A percentile compares a stretch with the other conserved stretches of the same genome.
phyloP scores from a whole-genome alignment of 1,140 invertebrate genomes.

The Anastrepha ludens region DNA sequence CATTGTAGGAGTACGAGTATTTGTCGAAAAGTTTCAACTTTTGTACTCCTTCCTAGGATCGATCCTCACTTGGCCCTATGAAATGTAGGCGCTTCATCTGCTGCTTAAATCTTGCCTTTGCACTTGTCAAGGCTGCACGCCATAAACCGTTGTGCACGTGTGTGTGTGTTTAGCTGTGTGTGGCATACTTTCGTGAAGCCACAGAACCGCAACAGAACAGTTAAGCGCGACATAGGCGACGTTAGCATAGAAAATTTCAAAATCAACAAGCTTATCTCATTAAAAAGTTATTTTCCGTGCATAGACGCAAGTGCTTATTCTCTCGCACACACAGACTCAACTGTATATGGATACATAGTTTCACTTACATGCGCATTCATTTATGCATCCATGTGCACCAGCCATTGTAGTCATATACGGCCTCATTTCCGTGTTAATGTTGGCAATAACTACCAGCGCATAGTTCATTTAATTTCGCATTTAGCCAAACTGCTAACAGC shows the following conservation, averaged over 20 bases:
- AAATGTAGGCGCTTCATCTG: background rate
- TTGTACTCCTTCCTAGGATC: background rate
- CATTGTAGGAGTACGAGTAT: background rate
- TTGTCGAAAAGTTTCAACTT: conserved; percentile 38
- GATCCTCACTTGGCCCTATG: background rate
- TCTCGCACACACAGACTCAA: background rate
- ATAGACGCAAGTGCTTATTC: background rate
- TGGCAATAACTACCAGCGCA: conserved; percentile 22
- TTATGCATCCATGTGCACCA: background rate
- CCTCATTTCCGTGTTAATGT: background rate
- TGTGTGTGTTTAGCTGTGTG: background rate
- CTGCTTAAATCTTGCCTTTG: conserved; percentile 19
- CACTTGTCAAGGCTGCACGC: conserved; percentile 9
- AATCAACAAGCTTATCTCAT: conserved; percentile 50
- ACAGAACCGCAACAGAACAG: conserved; percentile 41
- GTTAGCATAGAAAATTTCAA: conserved; percentile 19
- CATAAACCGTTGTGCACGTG: background rate
- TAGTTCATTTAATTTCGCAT: conserved; percentile 49
- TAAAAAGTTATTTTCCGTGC: conserved; percentile 47
- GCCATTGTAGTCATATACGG: background rate
- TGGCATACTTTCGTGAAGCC: conserved; percentile 9
- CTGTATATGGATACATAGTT: background rate
- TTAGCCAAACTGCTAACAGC: conserved; percentile 42
- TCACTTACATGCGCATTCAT: no score
- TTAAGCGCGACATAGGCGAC: background rate